Conservation (phyloP, 1,140 invertebrate species). For the Maconellicoccus hirsutus region DNA sequence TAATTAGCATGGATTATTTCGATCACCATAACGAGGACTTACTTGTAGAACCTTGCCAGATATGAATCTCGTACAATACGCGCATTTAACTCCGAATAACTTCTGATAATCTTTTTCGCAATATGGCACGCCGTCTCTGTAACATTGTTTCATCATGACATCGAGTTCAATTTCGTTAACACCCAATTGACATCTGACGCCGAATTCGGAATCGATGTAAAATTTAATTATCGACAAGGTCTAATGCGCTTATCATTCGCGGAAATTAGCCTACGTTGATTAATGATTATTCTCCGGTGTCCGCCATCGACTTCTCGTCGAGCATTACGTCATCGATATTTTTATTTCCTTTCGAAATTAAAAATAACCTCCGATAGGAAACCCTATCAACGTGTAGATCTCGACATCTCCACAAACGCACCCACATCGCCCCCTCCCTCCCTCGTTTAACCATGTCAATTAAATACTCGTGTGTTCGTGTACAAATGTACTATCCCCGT, state of each 20-base stretch:
- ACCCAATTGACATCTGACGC: neutral
- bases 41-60: conserved; percentile 88
- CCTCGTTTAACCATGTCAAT: neutral
- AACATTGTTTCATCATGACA: too few relatives aligned
- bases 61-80: conserved; percentile 87
- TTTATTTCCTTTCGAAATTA: neutral
- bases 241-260: too few relatives aligned
- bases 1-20: too few relatives aligned
- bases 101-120: conserved; percentile 94
- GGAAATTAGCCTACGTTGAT: neutral
- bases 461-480: neutral
- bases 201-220: neutral
- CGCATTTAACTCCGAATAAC: conserved; percentile 87
- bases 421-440: neutral
- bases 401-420: neutral
- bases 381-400: too few relatives aligned
- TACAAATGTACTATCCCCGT: too few relatives aligned
- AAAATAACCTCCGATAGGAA: neutral
- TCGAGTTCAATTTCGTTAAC: too few relatives aligned
- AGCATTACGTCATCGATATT: neutral
- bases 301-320: too few relatives aligned
- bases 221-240: neutral
- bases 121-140: conserved; percentile 78
- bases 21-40: conserved; percentile 24
- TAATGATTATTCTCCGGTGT: too few relatives aligned